Conservation (phyloP, 2,888 invertebrate species). For the Tipula confusa region DNA sequence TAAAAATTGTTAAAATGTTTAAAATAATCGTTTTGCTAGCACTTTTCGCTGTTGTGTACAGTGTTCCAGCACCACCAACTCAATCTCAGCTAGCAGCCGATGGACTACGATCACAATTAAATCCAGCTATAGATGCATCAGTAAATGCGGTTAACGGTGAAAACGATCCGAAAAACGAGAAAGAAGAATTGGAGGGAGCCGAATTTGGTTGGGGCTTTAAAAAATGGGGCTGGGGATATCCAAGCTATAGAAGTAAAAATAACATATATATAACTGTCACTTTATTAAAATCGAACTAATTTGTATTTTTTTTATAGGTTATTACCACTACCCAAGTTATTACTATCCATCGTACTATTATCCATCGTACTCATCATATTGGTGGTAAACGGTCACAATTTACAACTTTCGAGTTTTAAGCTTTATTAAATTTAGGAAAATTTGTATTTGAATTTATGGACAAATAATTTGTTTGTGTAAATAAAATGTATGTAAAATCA, state of each 20-base stretch:
- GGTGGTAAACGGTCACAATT: not conserved
- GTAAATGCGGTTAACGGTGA: not conserved
- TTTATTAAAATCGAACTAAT: not conserved
- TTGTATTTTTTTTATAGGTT: not conserved
- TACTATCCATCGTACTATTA: not conserved
- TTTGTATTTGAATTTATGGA: not conserved
- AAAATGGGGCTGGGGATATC: conserved; percentile 1
- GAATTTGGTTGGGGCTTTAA: not conserved
- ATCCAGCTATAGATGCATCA: not conserved
- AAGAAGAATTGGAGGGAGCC: not conserved
- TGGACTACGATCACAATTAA: not conserved
- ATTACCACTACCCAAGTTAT: not conserved
- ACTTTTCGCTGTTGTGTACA: not conserved
- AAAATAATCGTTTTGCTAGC: not conserved
- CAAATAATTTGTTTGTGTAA: no score
- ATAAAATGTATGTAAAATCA: no score
- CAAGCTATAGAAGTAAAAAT: not conserved
- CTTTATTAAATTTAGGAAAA: not conserved
- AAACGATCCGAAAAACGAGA: not conserved
- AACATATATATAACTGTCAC: not conserved
- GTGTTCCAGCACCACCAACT: not conserved
- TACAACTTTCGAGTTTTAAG: not conserved
- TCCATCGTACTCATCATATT: not conserved
- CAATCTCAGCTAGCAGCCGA: not conserved
- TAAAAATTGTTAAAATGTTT: not conserved